These are phyloP conservation scores for Lepidocyrtoides sp. DNA, from an alignment of 2,888 invertebrate species.

Conservation along the genomic window DNA sequence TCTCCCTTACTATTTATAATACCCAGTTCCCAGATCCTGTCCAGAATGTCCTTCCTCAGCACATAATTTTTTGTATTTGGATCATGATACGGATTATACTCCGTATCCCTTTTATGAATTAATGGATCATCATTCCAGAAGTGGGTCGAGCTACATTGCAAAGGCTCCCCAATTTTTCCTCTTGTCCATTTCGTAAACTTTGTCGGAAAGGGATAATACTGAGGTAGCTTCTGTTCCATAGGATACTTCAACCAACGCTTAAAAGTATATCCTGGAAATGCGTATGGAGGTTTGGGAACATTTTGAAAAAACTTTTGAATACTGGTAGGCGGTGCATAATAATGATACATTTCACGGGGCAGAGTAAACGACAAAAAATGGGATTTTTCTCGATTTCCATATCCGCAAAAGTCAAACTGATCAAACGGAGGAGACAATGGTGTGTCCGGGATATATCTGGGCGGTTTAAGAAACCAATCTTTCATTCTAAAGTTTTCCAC, in stretches of 20 bases:
- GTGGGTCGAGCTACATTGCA: conserved; percentile 8
- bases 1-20: conserved; percentile 69
- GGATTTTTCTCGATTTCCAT: conserved; percentile 66
- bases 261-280: conserved; percentile 68
- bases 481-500: conserved; percentile 50
- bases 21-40: conserved; percentile 57
- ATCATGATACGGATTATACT: conserved; percentile 53
- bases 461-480: conserved; percentile 70
- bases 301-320: conserved; percentile 50
- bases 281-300: conserved; percentile 66
- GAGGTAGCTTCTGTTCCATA: conserved; percentile 65
- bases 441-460: conserved; percentile 51
- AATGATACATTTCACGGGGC: conserved; percentile 65
- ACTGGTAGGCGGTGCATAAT: conserved; percentile 33
- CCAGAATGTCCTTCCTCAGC: conserved; percentile 34
- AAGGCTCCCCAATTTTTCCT: conserved; percentile 58
- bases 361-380: conserved; percentile 61
- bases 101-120: conserved; percentile 2
- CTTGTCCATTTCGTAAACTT: conserved; percentile 56
- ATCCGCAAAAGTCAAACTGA: conserved; percentile 68
- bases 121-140: conserved; percentile 55
- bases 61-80: conserved; percentile 18
- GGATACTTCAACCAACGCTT: conserved; percentile 66
- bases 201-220: conserved; percentile 67
- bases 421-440: conserved; percentile 63